These are phyloP conservation scores for Corythornis leucogaster DNA, from an alignment of 2,797 vertebrate species.

Conservation along the genomic window DNA sequence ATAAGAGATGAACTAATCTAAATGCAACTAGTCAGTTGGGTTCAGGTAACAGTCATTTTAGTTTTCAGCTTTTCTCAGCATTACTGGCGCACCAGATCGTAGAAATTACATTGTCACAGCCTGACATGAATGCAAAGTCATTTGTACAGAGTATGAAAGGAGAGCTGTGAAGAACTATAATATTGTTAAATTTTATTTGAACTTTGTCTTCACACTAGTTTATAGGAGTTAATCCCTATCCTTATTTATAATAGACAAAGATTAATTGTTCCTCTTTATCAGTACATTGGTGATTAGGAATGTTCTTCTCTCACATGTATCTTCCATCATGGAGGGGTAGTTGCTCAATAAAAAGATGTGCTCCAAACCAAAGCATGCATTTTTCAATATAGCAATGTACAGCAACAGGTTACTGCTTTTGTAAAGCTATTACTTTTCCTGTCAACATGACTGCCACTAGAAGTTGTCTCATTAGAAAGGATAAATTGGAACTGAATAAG, in stretches of 20 bases:
- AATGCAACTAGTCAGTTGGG: constrained; percentile 14
- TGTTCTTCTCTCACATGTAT: constrained; percentile 73
- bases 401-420: constrained; percentile 76
- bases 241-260: constrained; percentile 74
- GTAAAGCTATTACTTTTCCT: constrained; percentile 83
- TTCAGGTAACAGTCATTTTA: constrained; percentile 54
- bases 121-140: constrained; percentile 28
- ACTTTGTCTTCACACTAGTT: constrained; percentile 70
- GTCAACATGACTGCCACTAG: constrained; percentile 73
- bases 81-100: not conserved
- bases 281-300: constrained; percentile 74
- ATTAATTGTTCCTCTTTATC: constrained; percentile 82
- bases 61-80: constrained; percentile 57
- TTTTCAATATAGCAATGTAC: constrained; percentile 76
- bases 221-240: constrained; percentile 70
- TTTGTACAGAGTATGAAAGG: constrained; percentile 34
- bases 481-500: constrained; percentile 74
- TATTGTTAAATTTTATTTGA: constrained; percentile 72
- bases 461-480: constrained; percentile 78
- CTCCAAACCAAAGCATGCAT: constrained; percentile 68
- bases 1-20: constrained; percentile 46
- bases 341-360: constrained; percentile 78
- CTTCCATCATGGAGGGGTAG: constrained; percentile 72
- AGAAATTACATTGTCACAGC: constrained; percentile 40
- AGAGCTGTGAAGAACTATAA: constrained; percentile 57